Base-by-base conservation (phyloP, 2,888 invertebrate species). In the Selenia dentaria region DNA sequence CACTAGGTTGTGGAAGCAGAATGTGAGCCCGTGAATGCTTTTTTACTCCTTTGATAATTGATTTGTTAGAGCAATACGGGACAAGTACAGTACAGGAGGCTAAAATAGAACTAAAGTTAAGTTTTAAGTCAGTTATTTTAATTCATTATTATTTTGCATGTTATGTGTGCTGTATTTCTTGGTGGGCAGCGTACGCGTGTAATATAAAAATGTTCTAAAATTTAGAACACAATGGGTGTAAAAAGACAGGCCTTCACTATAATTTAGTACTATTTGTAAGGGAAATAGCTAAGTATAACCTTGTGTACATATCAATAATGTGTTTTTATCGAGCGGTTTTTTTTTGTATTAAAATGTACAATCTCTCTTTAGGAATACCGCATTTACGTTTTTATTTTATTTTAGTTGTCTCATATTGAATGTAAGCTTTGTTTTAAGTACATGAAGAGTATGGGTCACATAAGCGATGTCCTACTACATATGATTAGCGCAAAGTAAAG, bases 281-380 rank as follows among this genome's bases (percentile, higher is more conserved):
- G 70, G 68, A 73, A n/a, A n/a, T n/a, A 67, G 61, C 46, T 67
- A 70, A 64, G 57, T 73, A 68, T 65, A 36, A 32, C 35, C 31
- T 41, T 6, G n/a, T 87, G 87, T 86, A 88, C 88, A 88, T 88
- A 88, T 88, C 88, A 88, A 40, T 6, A 26, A 70, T 55, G 57
- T 56, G 53, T 72, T 78, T 84, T 76, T 84, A 61, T 73, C 55
- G 60, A 20, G 65, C 68, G 69, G 57, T 73, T 8, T 42, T 74
- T n/a, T n/a, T 74, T 79, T 79, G 69, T 81, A 82, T 67, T 64
- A 57, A n/a, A 68, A 55, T 82, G 74, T 80, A 80, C 73, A 80
- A 80, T 79, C 47, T 44, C 37, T 38, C 28, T 41, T 52, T 70
- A 70, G 68, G 58, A 25, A 41, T 59, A 60, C 66, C 65, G 84